phyloP scores from a whole-genome alignment of 2,113 vertebrate genomes.

The Pygathrix nemaeus region DNA sequence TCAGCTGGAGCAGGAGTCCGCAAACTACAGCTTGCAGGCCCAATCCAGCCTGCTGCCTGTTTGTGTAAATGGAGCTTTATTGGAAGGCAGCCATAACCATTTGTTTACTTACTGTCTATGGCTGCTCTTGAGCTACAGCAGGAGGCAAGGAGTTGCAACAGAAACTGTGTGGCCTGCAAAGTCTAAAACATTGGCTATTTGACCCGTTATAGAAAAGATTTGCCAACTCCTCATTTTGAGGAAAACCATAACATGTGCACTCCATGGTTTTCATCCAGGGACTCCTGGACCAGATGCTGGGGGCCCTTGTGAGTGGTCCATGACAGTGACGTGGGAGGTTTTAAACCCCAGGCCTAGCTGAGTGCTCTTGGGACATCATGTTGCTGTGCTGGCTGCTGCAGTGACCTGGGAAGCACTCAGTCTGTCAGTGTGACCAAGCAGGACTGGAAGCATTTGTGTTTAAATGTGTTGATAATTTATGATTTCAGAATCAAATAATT shows the following conservation, averaged over 20 bases:
- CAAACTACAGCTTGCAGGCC: not conserved
- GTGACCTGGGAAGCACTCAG: not conserved
- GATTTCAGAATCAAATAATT: not conserved
- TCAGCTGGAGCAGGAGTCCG: not conserved
- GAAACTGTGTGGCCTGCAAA: not conserved
- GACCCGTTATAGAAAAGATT: not conserved
- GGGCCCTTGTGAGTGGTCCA: not conserved
- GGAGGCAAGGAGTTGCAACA: not conserved
- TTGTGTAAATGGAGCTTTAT: not conserved
- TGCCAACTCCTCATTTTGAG: not conserved
- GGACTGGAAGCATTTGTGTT: not conserved
- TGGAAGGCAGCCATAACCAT: not conserved
- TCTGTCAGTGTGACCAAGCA: not conserved
- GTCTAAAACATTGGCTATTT: slow-evolving; percentile 30
- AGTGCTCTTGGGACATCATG: not conserved
- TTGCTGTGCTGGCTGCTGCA: not conserved
- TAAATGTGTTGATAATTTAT: slow-evolving; percentile 1
- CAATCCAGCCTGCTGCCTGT: not conserved
- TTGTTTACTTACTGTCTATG: slow-evolving; percentile 23
- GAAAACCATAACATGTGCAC: not conserved
- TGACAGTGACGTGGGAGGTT: not conserved
- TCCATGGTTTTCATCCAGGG: not conserved
- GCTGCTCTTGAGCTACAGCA: not conserved
- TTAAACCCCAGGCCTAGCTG: not conserved
- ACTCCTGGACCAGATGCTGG: not conserved